Conservation (phyloP, 2,797 vertebrate species). For the Diceros bicornis region DNA sequence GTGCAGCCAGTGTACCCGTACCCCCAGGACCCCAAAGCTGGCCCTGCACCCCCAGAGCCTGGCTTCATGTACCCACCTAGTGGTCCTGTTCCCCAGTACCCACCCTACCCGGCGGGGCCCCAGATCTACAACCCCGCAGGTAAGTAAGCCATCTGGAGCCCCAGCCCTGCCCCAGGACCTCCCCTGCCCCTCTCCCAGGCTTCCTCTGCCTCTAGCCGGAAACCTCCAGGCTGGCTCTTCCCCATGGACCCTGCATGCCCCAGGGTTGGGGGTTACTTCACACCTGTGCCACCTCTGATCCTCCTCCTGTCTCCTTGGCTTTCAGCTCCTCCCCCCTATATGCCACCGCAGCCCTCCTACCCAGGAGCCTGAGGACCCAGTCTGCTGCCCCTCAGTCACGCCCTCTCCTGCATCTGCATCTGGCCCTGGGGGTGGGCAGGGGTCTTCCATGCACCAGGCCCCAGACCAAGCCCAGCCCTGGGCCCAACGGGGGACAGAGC, state of each 20-base stretch:
- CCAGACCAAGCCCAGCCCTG: not conserved
- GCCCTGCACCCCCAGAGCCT: slow-evolving; percentile 88
- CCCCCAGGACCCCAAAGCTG: slow-evolving; percentile 91
- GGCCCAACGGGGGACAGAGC: not conserved
- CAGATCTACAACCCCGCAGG: slow-evolving; percentile 86
- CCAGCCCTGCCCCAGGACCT: not conserved
- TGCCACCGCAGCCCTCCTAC: slow-evolving; percentile 92
- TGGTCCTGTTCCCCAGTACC: slow-evolving; percentile 83
- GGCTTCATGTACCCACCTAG: slow-evolving; percentile 89
- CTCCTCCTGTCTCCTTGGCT: slow-evolving; percentile 57
- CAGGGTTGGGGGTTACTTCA: not conserved
- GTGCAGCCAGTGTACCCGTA: slow-evolving; percentile 92
- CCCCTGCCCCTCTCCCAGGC: not conserved
- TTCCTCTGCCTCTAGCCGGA: not conserved
- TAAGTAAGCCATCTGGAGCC: slow-evolving; percentile 65
- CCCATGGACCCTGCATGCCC: not conserved
- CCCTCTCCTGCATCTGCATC: not conserved
- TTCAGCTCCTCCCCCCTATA: slow-evolving; percentile 94
- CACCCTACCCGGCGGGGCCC: slow-evolving; percentile 83
- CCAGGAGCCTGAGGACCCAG: slow-evolving; percentile 90
- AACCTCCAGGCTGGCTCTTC: not conserved
- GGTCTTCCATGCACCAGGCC: slow-evolving; percentile 29
- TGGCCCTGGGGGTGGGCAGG: slow-evolving; percentile 14
- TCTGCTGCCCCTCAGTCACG: slow-evolving; percentile 54
- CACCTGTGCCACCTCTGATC: not conserved